phyloP scores from a whole-genome alignment of 2,888 invertebrate genomes.

The Drosophila engyochracea region DNA sequence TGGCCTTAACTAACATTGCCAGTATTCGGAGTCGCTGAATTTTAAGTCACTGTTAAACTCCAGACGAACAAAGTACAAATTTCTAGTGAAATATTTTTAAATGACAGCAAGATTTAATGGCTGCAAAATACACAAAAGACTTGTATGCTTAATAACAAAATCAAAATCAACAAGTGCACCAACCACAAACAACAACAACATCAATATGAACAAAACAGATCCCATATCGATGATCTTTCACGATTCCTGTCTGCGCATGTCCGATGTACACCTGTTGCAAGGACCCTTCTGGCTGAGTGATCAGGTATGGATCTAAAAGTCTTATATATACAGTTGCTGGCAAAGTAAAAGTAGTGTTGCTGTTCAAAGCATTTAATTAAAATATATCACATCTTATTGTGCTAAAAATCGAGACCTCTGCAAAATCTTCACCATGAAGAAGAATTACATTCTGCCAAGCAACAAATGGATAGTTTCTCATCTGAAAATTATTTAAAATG shows the following conservation, averaged over 20 bases:
- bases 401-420: too few relatives aligned
- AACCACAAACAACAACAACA: constrained; percentile 4
- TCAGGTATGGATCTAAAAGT: constrained; percentile 77
- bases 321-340: background rate
- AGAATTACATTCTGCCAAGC: too few relatives aligned
- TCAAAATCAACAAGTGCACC: constrained; percentile 13
- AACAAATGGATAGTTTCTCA: too few relatives aligned
- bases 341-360: background rate
- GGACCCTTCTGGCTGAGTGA: constrained; percentile 97
- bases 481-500: too few relatives aligned
- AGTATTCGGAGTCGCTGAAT: constrained; percentile 5
- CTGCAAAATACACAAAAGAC: background rate
- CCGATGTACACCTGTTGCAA: constrained; percentile 92
- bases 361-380: too few relatives aligned
- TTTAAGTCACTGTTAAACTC: background rate
- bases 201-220: constrained; percentile 81
- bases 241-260: constrained; percentile 87
- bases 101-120: constrained; percentile 49
- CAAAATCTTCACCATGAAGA: too few relatives aligned
- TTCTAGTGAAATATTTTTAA: constrained; percentile 43
- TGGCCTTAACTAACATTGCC: constrained; percentile 11
- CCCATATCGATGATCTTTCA: constrained; percentile 91
- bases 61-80: background rate
- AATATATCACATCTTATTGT: too few relatives aligned
- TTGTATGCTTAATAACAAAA: background rate